Percentiles rank a stretch among this genome's conserved stretches.
Evolutionary conservation across 2,888 invertebrate species (phyloP).

Genomic region (Chloromyia formosa): DNA sequence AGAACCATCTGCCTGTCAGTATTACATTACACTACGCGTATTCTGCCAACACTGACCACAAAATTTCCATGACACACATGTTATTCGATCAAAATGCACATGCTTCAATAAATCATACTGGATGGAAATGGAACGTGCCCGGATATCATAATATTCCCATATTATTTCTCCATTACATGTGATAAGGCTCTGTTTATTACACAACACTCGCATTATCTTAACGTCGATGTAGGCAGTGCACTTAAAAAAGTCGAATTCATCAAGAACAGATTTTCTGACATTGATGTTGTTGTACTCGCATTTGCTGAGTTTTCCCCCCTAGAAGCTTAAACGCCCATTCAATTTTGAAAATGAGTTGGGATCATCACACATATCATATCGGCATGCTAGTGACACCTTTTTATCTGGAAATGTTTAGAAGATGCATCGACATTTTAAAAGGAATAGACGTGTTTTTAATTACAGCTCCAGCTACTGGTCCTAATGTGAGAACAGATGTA

Average conservation of each 20-base stretch:
- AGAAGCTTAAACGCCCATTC: not conserved
- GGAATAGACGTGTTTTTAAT: not conserved
- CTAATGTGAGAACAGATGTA: not conserved
- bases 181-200: not conserved
- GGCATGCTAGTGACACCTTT: slow-evolving; percentile 19
- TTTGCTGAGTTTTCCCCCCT: too few species aligned
- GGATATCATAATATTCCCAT: not conserved
- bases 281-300: too few species aligned
- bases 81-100: not conserved
- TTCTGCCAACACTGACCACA: not conserved
- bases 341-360: not conserved
- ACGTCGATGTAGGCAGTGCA: not conserved
- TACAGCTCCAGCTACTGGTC: not conserved
- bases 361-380: slow-evolving; percentile 14
- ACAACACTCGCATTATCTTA: not conserved
- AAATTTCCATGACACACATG: not conserved
- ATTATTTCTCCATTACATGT: not conserved
- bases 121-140: not conserved
- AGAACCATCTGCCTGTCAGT: not conserved
- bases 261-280: not conserved
- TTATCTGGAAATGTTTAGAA: slow-evolving; percentile 1
- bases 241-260: not conserved
- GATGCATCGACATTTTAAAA: not conserved
- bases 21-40: not conserved
- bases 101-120: not conserved